These are phyloP conservation scores for Bufo gargarizans DNA, from an alignment of 2,113 vertebrate genomes.

Conservation along the genomic window DNA sequence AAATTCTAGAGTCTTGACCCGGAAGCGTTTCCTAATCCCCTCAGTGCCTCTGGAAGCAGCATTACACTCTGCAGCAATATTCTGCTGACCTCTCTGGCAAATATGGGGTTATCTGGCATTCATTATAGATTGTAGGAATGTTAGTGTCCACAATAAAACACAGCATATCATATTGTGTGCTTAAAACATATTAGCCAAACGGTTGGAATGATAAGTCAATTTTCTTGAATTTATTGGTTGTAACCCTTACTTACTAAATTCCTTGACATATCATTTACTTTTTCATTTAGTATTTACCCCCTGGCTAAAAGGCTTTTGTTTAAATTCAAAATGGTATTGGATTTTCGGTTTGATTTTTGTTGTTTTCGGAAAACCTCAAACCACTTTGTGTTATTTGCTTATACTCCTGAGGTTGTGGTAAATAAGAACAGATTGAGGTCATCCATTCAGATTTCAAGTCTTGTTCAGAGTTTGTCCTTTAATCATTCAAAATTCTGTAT, in stretches of 20 bases:
- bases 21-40: conserved; percentile 50
- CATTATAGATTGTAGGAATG: conserved; percentile 38
- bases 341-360: conserved; percentile 72
- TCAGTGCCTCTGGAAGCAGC: conserved; percentile 21
- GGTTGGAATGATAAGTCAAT: conserved; percentile 48
- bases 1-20: conserved; percentile 41
- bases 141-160: conserved; percentile 45
- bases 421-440: conserved; percentile 73
- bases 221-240: conserved; percentile 49
- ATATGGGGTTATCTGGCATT: conserved; percentile 46
- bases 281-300: conserved; percentile 63
- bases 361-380: conserved; percentile 70
- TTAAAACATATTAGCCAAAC: conserved; percentile 41
- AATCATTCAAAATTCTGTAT: conserved; percentile 69
- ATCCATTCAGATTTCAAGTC: conserved; percentile 68
- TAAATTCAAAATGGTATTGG: conserved; percentile 69
- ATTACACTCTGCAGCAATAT: background rate
- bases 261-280: conserved; percentile 60
- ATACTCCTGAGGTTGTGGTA: conserved; percentile 68
- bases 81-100: conserved; percentile 33
- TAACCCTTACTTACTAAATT: conserved; percentile 57
- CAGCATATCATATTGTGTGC: conserved; percentile 36
- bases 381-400: conserved; percentile 68
- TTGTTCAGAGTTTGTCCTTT: conserved; percentile 70
- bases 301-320: conserved; percentile 64